Base-by-base conservation (phyloP, 2,888 invertebrate species). In the Cheilosia vulpina region DNA sequence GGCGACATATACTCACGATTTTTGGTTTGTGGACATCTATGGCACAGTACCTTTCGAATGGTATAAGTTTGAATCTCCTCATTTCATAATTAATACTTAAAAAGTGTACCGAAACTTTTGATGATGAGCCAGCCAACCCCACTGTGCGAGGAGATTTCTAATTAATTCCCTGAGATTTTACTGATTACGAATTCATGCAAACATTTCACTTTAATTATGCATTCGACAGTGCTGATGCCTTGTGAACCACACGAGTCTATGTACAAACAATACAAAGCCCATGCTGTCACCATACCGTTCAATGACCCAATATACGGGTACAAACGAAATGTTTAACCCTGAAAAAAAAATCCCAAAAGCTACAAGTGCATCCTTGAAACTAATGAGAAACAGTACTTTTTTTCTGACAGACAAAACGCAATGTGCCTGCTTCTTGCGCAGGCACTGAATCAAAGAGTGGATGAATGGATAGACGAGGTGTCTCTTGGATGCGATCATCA, bases 311-410 rank as follows among this genome's bases (percentile, higher is more conserved):
- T 79, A 63, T 15, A 58, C 34, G 27, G 43, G 17, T 7, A 41
- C 62, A 63, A 68, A 41, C n/a, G 43, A 60, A 47, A 47, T 66
- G 57, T 58, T 63, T 15, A 41, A 79, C 47, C 41, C 69, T 63
- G 62, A 24, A 47, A 50, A 62, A 38, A 34, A 45, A 63, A 21
- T 82, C 31, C 17, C 43, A 17, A 68, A 83, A 73, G 62, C 52
- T 69, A 63, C 73, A 47, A 79, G 69, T 79, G 65, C 60, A 84
- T 69, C 62, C 84, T 80, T 45, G 75, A 75, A 80, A 65, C 75
- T 75, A 80, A 80, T 80, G 80, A 80, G 79, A 75, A 71, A 50
- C 84, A 75, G 79, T 69, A 75, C 84, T 80, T 80, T 65, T 80
- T n/a, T 3, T 24, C 24, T 21, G 80, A 75, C 73, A 79, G 31